phyloP scores from a whole-genome alignment of 2,888 invertebrate genomes.

The Gerosis bhagava region DNA sequence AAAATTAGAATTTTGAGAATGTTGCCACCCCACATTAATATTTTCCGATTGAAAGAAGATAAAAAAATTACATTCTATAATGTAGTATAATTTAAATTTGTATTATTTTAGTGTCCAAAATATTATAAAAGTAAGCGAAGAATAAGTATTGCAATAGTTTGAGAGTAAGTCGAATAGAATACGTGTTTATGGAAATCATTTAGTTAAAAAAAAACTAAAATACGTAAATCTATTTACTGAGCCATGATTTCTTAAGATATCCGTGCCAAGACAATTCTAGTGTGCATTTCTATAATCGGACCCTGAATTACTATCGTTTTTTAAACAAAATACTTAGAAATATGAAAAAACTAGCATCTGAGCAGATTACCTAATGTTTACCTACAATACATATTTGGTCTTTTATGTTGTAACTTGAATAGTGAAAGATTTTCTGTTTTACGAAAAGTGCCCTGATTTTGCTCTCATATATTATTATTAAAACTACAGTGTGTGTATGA shows the following conservation, averaged over 20 bases:
- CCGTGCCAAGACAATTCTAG: slow-evolving; percentile 10
- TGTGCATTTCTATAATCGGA: slow-evolving; percentile 10
- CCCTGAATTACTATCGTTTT: not conserved
- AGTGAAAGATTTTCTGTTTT: slow-evolving; percentile 10
- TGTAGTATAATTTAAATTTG: no score
- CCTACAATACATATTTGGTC: slow-evolving; percentile 6
- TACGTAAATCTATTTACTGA: slow-evolving; percentile 7
- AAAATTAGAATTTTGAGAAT: no score
- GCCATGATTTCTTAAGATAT: slow-evolving; percentile 9
- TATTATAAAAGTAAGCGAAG: no score
- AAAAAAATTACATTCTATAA: no score
- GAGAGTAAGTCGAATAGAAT: no score
- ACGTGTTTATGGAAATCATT: no score
- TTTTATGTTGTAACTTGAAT: not conserved
- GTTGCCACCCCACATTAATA: no score
- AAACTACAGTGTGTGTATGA: slow-evolving; percentile 22
- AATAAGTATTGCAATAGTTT: no score
- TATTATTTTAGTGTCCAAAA: no score
- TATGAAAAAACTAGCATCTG: slow-evolving; percentile 6
- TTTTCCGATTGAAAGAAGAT: no score
- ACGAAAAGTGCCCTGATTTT: slow-evolving; percentile 10
- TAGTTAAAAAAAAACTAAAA: not conserved
- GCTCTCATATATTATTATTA: slow-evolving; percentile 7
- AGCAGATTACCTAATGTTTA: not conserved
- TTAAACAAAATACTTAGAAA: slow-evolving; percentile 6